Conservation (phyloP, 1,140 invertebrate genomes). For the Bombus pyrosoma region DNA sequence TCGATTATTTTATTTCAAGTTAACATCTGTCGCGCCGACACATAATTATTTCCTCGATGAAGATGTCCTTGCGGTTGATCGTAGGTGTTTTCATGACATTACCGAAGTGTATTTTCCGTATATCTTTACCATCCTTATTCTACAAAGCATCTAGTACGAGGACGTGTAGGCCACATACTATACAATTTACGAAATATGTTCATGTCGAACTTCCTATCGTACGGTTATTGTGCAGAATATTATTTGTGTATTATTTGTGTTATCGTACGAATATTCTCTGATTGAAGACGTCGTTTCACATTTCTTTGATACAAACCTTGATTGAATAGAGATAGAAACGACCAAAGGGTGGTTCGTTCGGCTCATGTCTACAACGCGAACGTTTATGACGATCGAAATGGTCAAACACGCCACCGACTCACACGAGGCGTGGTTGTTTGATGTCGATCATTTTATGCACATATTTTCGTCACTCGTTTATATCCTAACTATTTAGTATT, state of each 20-base stretch:
- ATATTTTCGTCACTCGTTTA: neutral
- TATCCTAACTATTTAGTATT: no score
- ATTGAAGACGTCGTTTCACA: neutral
- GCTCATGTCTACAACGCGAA: neutral
- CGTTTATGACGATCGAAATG: neutral
- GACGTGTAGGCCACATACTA: neutral
- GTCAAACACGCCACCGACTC: neutral
- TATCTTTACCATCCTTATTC: neutral
- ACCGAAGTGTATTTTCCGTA: neutral
- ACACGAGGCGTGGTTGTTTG: neutral
- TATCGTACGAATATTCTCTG: neutral
- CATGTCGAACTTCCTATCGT: neutral
- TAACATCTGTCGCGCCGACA: neutral
- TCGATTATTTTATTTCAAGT: neutral
- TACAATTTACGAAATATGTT: neutral
- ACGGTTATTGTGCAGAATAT: neutral
- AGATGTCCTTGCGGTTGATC: slow-evolving; percentile 39
- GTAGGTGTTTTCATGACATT: slow-evolving; percentile 25
- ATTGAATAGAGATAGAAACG: neutral
- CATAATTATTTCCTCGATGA: slow-evolving; percentile 20
- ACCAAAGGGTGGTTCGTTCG: neutral
- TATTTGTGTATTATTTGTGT: no score
- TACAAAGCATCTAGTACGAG: neutral
- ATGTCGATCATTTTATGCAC: neutral
- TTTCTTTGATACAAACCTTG: neutral